Evolutionary conservation across 2,113 vertebrate genomes (phyloP).

Genomic region (Zosterops lateralis): DNA sequence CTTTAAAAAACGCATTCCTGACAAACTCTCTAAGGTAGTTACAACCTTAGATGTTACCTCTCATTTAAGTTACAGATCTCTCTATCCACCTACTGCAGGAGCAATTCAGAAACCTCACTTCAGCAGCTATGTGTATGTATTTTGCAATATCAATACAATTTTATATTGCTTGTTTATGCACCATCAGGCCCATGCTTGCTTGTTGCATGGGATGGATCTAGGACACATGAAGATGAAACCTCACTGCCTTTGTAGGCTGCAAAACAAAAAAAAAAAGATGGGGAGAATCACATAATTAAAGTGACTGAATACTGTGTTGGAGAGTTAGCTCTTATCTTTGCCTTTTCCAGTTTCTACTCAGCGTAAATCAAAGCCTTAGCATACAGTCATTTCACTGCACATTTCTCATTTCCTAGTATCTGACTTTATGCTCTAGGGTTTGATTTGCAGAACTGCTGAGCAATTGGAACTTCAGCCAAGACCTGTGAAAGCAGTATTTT

Average conservation of each 20-base stretch:
- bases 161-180: background rate
- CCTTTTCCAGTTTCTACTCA: background rate
- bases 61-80: background rate
- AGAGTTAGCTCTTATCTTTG: background rate
- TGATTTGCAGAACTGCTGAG: slow-evolving; percentile 34
- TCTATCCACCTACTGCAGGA: background rate
- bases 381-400: background rate
- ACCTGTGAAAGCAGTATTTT: background rate
- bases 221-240: background rate
- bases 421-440: slow-evolving; percentile 2
- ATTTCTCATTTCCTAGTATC: slow-evolving; percentile 7
- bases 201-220: background rate
- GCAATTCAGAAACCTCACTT: background rate
- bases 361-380: slow-evolving; percentile 24
- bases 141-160: background rate
- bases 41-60: background rate
- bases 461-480: background rate
- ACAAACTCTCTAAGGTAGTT: background rate
- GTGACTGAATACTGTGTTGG: background rate
- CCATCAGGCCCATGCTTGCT: background rate
- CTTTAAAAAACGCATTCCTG: background rate
- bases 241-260: background rate
- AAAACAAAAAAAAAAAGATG: background rate
- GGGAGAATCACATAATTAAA: background rate
- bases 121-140: background rate